A percentile compares a stretch with the other conserved stretches of the same genome.
Evolutionary conservation across 2,113 vertebrate genomes (phyloP).

Genomic region (Oostethus manadensis): DNA sequence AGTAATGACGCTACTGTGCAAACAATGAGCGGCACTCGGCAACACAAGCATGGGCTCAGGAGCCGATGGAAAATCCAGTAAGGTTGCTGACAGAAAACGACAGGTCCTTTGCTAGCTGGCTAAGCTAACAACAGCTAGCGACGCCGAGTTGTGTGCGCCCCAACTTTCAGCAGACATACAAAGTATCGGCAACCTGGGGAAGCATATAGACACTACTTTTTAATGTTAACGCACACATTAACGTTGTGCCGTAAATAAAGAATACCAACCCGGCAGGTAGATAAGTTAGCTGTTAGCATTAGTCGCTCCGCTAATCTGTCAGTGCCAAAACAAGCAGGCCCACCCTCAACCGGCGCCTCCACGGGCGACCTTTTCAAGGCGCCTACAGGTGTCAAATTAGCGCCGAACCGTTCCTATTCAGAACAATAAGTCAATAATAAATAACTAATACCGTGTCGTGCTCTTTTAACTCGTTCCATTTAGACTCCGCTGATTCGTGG

Average conservation of each 20-base stretch:
- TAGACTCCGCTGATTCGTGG: background rate
- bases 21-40: background rate
- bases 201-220: too few relatives aligned
- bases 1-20: background rate
- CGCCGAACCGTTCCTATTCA: too few relatives aligned
- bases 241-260: too few relatives aligned
- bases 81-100: too few relatives aligned
- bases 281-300: background rate
- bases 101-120: background rate
- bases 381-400: background rate
- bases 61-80: background rate
- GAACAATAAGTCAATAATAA: background rate
- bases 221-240: too few relatives aligned
- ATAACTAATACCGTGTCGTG: too few relatives aligned
- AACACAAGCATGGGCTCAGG: background rate
- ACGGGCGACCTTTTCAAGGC: too few relatives aligned
- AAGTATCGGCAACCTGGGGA: constrained; percentile 8
- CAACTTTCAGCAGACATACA: constrained; percentile 8
- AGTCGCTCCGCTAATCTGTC: constrained; percentile 25
- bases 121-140: constrained; percentile 17
- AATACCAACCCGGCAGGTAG: too few relatives aligned
- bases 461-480: background rate
- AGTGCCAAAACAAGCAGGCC: constrained; percentile 40
- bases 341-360: constrained; percentile 27
- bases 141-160: constrained; percentile 13